phyloP scores from a whole-genome alignment of 2,888 invertebrate species.

The Trimorus sp. region DNA sequence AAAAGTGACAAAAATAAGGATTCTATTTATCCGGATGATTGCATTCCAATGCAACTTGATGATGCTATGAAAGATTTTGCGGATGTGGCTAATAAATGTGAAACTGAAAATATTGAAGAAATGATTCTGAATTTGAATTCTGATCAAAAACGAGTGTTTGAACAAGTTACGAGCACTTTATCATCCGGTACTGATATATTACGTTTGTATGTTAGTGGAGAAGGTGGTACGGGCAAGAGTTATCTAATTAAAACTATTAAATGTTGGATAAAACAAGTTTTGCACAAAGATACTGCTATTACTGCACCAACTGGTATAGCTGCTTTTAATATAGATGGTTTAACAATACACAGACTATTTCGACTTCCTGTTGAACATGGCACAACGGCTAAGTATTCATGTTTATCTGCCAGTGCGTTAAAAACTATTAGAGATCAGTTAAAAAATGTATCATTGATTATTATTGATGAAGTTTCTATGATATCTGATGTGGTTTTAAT shows the following conservation, averaged over 20 bases:
- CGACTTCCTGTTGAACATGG: constrained; percentile 75
- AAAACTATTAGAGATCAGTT: constrained; percentile 69
- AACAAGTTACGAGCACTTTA: constrained; percentile 62
- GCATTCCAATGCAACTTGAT: not conserved
- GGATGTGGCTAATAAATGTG: constrained; percentile 44
- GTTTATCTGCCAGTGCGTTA: constrained; percentile 70
- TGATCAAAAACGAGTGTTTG: constrained; percentile 71
- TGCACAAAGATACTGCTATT: constrained; percentile 71
- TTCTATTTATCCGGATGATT: constrained; percentile 2
- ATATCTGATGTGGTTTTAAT: constrained; percentile 67
- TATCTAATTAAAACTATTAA: constrained; percentile 72
- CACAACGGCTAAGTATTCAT: constrained; percentile 71
- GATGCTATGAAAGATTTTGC: constrained; percentile 68
- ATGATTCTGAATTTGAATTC: constrained; percentile 65
- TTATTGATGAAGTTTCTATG: constrained; percentile 66
- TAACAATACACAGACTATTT: constrained; percentile 74
- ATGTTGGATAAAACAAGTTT: constrained; percentile 70
- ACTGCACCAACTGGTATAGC: constrained; percentile 75
- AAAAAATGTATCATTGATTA: constrained; percentile 71
- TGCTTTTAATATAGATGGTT: constrained; percentile 76
- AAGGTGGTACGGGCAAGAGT: constrained; percentile 73
- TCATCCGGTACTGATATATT: not conserved
- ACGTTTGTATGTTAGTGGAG: constrained; percentile 68
- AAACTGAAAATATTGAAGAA: constrained; percentile 37
- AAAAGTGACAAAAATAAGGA: not conserved